Conservation (phyloP, 2,888 invertebrate genomes). For the Catocala nupta region DNA sequence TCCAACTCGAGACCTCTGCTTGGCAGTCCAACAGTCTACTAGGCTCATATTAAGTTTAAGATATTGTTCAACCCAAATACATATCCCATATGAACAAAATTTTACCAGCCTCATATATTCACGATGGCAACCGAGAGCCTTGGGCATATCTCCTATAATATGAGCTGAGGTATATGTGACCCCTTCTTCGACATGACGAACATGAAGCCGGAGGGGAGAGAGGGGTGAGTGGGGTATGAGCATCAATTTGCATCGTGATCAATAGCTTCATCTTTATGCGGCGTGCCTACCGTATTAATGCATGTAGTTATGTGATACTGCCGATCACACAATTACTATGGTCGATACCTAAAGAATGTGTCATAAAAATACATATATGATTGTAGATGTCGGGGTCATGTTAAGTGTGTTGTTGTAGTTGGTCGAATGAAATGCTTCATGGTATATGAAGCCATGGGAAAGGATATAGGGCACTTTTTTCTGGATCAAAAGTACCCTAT, state of each 20-base stretch:
- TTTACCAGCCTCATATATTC: not conserved
- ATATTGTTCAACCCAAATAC: too few species aligned
- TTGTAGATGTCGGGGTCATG: too few species aligned
- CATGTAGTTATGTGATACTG: conserved; percentile 5
- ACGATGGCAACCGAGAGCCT: not conserved
- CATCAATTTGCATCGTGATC: conserved; percentile 60
- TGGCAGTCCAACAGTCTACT: too few species aligned
- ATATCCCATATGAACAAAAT: not conserved
- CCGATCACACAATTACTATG: conserved; percentile 19
- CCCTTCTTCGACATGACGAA: not conserved
- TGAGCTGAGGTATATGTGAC: not conserved
- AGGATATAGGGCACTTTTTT: too few species aligned
- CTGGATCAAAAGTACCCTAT: too few species aligned
- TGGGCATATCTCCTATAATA: not conserved
- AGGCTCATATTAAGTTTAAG: too few species aligned
- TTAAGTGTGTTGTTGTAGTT: too few species aligned
- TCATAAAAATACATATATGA: too few species aligned
- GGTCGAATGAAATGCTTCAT: too few species aligned
- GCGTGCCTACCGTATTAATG: conserved; percentile 32
- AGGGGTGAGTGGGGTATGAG: conserved; percentile 19
- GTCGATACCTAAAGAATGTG: conserved; percentile 26
- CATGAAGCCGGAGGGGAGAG: not conserved
- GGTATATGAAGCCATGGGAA: too few species aligned
- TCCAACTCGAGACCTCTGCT: too few species aligned
- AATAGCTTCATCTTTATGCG: conserved; percentile 41